A percentile compares a stretch with the other conserved stretches of the same genome.
These are phyloP conservation scores for Anas georgica DNA, from an alignment of 2,797 vertebrate species.

Conservation along the genomic window DNA sequence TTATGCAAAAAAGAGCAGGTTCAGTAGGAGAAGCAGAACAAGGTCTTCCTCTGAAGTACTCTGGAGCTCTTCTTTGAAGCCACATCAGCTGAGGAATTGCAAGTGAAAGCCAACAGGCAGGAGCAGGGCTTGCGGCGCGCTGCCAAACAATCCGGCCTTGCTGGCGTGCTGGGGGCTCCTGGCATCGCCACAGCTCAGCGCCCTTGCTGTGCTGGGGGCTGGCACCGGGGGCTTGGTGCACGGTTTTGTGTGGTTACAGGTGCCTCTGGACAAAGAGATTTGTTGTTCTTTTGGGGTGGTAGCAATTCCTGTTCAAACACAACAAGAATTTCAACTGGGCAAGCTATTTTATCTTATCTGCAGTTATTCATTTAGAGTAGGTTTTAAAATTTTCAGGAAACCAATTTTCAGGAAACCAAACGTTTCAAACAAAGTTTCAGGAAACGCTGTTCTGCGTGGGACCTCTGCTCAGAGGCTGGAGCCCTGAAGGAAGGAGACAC, in stretches of 20 bases:
- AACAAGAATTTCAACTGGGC: not conserved
- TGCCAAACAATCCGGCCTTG: not conserved
- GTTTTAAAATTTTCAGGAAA: not conserved
- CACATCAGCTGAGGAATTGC: accelerated
- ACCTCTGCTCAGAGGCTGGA: accelerated
- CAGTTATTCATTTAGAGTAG: not conserved
- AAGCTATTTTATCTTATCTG: not conserved
- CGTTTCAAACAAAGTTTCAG: too few species aligned
- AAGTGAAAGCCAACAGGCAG: not conserved
- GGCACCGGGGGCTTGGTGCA: too few species aligned
- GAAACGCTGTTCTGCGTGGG: not conserved
- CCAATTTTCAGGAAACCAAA: not conserved
- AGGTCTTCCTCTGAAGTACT: not conserved
- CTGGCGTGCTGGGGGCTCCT: too few species aligned
- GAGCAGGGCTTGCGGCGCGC: not conserved
- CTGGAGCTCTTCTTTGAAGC: not conserved
- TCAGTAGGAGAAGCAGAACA: not conserved
- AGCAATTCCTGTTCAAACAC: accelerated
- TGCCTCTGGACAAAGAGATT: too few species aligned
- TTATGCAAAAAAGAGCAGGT: constrained; percentile 45
- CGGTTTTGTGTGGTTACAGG: too few species aligned
- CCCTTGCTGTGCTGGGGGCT: too few species aligned
- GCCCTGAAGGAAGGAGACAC: not conserved
- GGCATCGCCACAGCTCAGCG: too few species aligned
- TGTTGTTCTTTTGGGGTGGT: accelerated